These are phyloP conservation scores for Indri indri DNA, from an alignment of 2,113 vertebrate genomes.

Conservation along the genomic window DNA sequence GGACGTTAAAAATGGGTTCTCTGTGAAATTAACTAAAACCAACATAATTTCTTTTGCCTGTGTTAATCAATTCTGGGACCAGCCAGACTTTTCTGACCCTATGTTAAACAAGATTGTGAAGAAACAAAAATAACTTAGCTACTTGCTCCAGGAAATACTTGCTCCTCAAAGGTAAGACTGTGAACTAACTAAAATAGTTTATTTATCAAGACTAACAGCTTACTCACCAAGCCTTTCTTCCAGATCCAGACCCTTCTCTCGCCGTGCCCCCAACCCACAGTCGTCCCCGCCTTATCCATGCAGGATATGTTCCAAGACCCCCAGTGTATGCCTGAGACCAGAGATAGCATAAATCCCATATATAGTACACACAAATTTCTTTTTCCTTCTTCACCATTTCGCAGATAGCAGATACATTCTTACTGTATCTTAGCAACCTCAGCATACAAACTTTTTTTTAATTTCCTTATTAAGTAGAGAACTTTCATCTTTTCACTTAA, in stretches of 20 bases:
- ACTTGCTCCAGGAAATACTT: not conserved
- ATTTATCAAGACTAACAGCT: not conserved
- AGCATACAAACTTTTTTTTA: not conserved
- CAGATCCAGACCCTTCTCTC: not conserved
- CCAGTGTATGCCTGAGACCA: not conserved
- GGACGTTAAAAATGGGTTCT: not conserved
- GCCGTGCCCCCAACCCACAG: not conserved
- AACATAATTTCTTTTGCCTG: not conserved
- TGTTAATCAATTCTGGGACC: not conserved
- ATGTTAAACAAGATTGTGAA: not conserved
- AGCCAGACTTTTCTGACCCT: not conserved
- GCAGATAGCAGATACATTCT: not conserved
- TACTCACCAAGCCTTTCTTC: not conserved
- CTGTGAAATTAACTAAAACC: not conserved
- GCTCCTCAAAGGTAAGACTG: not conserved
- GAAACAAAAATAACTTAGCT: not conserved
- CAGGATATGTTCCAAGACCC: not conserved
- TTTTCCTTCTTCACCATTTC: not conserved
- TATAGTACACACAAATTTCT: not conserved
- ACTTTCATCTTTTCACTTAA: too few species aligned
- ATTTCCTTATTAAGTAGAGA: too few species aligned
- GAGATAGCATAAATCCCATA: not conserved
- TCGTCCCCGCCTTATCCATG: not conserved
- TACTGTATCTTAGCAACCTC: not conserved
- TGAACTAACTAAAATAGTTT: not conserved